Evolutionary conservation across 92 coral and sea anemone species (phyloP).

Genomic region (Virgularia gustaviana): DNA sequence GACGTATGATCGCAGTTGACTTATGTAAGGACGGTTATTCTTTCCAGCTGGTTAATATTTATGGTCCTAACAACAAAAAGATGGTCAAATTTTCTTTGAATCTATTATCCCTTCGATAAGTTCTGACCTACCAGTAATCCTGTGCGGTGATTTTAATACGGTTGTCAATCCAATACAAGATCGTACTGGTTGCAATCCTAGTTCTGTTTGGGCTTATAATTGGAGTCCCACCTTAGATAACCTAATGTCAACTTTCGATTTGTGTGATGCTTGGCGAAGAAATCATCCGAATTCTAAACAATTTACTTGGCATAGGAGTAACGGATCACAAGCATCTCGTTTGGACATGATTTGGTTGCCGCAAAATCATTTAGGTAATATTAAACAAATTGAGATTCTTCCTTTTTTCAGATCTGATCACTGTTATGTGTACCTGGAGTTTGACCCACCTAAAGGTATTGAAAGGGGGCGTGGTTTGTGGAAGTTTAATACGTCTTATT

Average conservation of each 20-base stretch:
- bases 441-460: background rate
- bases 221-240: background rate
- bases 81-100: slow-evolving; percentile 17
- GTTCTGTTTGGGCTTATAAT: slow-evolving; percentile 7
- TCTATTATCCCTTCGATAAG: background rate
- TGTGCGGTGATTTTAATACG: background rate
- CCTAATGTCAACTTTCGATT: background rate
- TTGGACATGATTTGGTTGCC: slow-evolving; percentile 37
- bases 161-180: background rate
- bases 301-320: slow-evolving; percentile 25
- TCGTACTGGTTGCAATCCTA: background rate
- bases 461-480: slow-evolving; percentile 39
- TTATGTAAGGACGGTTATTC: no score
- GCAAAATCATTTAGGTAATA: background rate
- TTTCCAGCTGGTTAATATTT: no score
- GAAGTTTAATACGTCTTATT: slow-evolving; percentile 49
- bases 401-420: slow-evolving; percentile 41
- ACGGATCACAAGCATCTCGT: slow-evolving; percentile 38
- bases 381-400: slow-evolving; percentile 1
- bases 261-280: slow-evolving; percentile 36
- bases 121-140: background rate
- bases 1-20: slow-evolving; percentile 19
- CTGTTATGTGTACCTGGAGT: background rate
- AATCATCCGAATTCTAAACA: background rate
- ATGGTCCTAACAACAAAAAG: no score